Conservation (phyloP, 2,888 invertebrate species). For the Alloplasta piceator region DNA sequence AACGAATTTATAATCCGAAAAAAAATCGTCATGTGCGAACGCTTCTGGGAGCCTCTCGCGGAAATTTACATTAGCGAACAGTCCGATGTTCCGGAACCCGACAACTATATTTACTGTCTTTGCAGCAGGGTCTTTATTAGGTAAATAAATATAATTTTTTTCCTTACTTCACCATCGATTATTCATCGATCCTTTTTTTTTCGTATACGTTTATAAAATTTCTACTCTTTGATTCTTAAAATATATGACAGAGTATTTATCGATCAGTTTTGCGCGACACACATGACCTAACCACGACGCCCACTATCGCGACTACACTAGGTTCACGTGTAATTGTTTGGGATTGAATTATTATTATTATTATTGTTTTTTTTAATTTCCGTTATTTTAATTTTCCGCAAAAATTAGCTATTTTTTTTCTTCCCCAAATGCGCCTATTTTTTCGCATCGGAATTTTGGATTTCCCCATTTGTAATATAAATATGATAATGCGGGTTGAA, state of each 20-base stretch:
- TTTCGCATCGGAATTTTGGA: too few relatives aligned
- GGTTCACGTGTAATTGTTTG: slow-evolving; percentile 27
- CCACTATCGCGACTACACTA: slow-evolving; percentile 46
- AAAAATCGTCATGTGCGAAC: slow-evolving; percentile 83
- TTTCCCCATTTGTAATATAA: too few relatives aligned
- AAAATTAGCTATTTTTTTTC: too few relatives aligned
- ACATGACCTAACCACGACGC: slow-evolving; percentile 79
- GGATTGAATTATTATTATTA: slow-evolving; percentile 40
- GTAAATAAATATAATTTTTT: slow-evolving; percentile 82
- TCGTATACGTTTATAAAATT: neutral
- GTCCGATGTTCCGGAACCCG: slow-evolving; percentile 83
- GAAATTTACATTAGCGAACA: slow-evolving; percentile 85
- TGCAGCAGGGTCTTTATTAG: slow-evolving; percentile 89
- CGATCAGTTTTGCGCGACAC: slow-evolving; percentile 74
- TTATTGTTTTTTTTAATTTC: neutral
- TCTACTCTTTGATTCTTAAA: slow-evolving; percentile 24
- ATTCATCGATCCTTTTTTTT: slow-evolving; percentile 1
- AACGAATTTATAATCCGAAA: slow-evolving; percentile 13
- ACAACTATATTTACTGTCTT: slow-evolving; percentile 87
- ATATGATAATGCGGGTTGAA: too few relatives aligned
- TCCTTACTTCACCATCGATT: neutral
- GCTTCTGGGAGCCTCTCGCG: slow-evolving; percentile 88
- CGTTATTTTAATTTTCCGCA: too few relatives aligned
- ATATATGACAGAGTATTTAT: slow-evolving; percentile 68
- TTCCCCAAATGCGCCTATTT: too few relatives aligned